These are phyloP conservation scores for Eudasyphora cyanicolor DNA, from an alignment of 2,888 invertebrate species.

Conservation along the genomic window DNA sequence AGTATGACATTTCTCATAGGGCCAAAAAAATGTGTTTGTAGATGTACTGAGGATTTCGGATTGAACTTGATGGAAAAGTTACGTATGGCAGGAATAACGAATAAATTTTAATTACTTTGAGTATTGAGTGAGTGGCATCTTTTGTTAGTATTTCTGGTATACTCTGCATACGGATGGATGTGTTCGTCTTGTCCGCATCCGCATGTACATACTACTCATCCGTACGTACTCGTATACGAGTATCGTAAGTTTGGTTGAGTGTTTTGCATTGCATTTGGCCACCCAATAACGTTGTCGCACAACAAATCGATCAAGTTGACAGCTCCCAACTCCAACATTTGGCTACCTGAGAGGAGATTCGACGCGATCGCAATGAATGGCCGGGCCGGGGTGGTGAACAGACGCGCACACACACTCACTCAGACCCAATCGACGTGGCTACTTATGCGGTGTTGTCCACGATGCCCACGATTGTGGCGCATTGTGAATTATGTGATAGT, in stretches of 20 bases:
- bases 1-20: too few relatives aligned
- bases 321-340: constrained; percentile 61
- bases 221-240: too few relatives aligned
- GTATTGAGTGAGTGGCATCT: background rate
- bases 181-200: background rate
- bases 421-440: background rate
- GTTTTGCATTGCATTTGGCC: constrained; percentile 46
- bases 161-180: background rate
- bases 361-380: background rate
- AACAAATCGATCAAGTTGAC: constrained; percentile 68
- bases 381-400: background rate
- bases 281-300: constrained; percentile 67
- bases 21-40: background rate
- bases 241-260: background rate
- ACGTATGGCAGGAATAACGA: background rate
- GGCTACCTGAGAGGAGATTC: constrained; percentile 29
- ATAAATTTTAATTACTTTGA: constrained; percentile 34
- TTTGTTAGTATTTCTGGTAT: background rate
- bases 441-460: background rate
- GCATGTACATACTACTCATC: too few relatives aligned
- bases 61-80: background rate
- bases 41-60: background rate
- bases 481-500: constrained; percentile 64
- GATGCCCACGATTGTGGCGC: constrained; percentile 36
- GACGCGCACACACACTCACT: background rate